Conservation (phyloP, 2,888 invertebrate genomes). For the Campoplex nolae region DNA sequence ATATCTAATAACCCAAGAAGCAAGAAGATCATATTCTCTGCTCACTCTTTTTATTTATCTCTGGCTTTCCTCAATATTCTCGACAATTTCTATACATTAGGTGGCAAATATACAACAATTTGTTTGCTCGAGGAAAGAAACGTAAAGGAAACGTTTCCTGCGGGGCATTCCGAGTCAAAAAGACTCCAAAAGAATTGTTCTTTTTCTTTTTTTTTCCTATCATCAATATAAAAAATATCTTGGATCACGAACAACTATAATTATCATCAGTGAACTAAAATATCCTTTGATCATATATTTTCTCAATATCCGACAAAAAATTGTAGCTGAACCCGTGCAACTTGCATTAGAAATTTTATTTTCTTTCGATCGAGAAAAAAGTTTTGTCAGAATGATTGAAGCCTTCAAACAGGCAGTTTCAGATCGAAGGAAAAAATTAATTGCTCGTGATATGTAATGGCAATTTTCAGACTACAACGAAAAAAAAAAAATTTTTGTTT, state of each 20-base stretch:
- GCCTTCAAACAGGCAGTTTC: too few species aligned
- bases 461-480: too few species aligned
- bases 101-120: slow-evolving; percentile 8
- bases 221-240: neutral
- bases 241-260: neutral
- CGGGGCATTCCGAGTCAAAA: neutral
- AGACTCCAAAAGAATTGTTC: neutral
- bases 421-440: too few species aligned
- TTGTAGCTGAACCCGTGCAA: too few species aligned
- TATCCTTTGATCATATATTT: neutral
- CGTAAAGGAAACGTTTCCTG: neutral
- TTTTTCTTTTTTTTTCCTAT: neutral
- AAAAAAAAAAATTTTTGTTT: too few species aligned
- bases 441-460: too few species aligned
- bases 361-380: too few species aligned
- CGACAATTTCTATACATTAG: slow-evolving; percentile 11
- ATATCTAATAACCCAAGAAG: slow-evolving; percentile 3
- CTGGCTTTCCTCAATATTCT: slow-evolving; percentile 6
- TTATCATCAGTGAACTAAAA: neutral
- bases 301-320: too few species aligned
- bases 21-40: neutral
- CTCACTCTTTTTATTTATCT: slow-evolving; percentile 26
- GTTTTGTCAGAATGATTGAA: too few species aligned
- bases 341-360: too few species aligned
- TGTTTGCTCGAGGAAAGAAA: neutral